A percentile compares a stretch with the other conserved stretches of the same genome.
These are phyloP conservation scores for Cricetomys ansorgei DNA, from an alignment of 2,113 vertebrate species.

Conservation along the genomic window DNA sequence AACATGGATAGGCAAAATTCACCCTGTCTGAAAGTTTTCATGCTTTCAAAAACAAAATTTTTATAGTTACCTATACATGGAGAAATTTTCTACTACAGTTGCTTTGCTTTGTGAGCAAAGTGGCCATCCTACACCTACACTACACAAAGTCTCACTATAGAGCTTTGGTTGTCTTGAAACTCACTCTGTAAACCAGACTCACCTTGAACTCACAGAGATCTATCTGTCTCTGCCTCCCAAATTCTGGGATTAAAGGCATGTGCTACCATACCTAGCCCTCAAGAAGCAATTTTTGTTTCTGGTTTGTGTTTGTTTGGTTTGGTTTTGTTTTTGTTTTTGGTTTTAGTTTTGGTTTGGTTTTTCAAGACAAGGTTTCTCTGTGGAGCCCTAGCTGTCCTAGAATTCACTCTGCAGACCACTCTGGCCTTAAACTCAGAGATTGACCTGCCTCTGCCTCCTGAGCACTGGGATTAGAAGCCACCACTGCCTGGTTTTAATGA, in stretches of 20 bases:
- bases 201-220: neutral
- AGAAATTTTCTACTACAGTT: neutral
- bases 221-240: neutral
- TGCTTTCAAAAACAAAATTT: neutral
- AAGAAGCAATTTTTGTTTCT: no score
- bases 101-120: neutral
- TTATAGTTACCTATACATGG: neutral
- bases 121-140: neutral
- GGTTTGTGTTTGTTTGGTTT: no score
- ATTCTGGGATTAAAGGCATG: neutral
- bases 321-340: no score
- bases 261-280: neutral
- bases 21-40: neutral
- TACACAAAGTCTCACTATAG: neutral
- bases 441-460: no score
- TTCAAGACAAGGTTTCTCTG: no score
- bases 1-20: neutral
- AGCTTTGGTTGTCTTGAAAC: neutral
- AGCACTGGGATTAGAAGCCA: no score
- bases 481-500: constrained; percentile 61
- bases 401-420: no score
- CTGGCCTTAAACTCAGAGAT: no score
- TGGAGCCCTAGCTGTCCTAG: no score
- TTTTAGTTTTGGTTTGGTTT: no score
- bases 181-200: neutral